Conservation (phyloP, 2,797 vertebrate species). For the Borostomias antarcticus region DNA sequence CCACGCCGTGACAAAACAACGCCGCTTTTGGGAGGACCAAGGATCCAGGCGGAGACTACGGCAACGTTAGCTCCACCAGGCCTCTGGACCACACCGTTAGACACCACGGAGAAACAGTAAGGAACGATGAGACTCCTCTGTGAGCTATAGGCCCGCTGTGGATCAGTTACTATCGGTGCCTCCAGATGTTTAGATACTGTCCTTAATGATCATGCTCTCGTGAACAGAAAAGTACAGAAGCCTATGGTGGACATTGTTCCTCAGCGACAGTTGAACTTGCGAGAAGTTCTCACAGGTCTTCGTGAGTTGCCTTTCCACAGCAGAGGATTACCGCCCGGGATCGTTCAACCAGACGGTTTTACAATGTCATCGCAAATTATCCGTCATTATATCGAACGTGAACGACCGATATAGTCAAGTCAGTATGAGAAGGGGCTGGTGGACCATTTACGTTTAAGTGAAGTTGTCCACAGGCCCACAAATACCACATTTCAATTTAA, state of each 20-base stretch:
- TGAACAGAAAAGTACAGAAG: background rate
- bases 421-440: slow-evolving; percentile 56
- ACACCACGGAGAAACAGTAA: too few species aligned
- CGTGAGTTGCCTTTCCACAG: background rate
- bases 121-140: background rate
- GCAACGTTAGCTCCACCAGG: background rate
- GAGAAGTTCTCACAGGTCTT: background rate
- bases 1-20: slow-evolving; percentile 60
- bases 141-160: background rate
- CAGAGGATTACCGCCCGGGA: background rate
- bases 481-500: slow-evolving; percentile 67
- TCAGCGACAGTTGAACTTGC: background rate
- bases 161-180: background rate
- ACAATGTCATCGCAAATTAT: slow-evolving; percentile 51
- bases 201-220: background rate
- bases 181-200: background rate
- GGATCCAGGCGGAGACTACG: background rate
- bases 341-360: slow-evolving; percentile 62
- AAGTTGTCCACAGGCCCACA: slow-evolving; percentile 75
- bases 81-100: background rate
- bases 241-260: background rate
- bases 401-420: slow-evolving; percentile 32
- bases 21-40: too few species aligned
- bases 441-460: slow-evolving; percentile 59
- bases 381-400: slow-evolving; percentile 40